phyloP scores from a whole-genome alignment of 2,113 vertebrate genomes.

The Setophaga petechia region DNA sequence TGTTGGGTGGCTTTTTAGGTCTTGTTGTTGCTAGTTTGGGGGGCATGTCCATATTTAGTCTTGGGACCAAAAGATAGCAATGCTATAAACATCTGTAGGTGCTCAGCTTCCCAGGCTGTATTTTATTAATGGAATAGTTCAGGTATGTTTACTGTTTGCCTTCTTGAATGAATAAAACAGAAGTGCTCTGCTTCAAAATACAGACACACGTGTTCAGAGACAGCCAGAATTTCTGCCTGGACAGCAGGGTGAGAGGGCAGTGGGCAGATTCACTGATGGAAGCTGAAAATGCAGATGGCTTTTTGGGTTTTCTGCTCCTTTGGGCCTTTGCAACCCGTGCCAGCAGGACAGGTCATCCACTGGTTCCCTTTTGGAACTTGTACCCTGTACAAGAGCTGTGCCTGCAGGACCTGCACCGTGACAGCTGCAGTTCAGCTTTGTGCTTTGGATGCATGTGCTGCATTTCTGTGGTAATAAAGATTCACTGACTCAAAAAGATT shows the following conservation, averaged over 20 bases:
- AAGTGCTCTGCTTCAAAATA: neutral
- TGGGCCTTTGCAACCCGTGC: neutral
- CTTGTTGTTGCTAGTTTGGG: neutral
- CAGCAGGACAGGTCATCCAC: accelerated
- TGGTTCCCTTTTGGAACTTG: neutral
- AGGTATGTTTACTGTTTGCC: neutral
- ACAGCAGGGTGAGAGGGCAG: too few relatives aligned
- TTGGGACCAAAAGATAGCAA: neutral
- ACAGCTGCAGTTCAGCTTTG: neutral
- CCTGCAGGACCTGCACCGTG: neutral
- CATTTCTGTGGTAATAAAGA: neutral
- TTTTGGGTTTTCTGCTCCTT: neutral
- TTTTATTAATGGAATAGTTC: neutral
- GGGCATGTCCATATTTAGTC: neutral
- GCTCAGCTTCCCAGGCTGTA: neutral
- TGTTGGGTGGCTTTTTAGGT: neutral
- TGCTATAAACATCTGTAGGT: neutral
- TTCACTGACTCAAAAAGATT: neutral
- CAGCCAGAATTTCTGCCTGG: neutral
- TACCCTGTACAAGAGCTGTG: neutral
- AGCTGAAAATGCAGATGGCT: neutral
- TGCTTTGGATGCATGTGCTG: neutral
- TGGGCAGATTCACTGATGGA: neutral
- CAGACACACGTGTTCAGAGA: neutral
- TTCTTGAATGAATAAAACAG: neutral